Base-by-base conservation (phyloP, 2,888 invertebrate species). In the Sminthurides aquaticus region DNA sequence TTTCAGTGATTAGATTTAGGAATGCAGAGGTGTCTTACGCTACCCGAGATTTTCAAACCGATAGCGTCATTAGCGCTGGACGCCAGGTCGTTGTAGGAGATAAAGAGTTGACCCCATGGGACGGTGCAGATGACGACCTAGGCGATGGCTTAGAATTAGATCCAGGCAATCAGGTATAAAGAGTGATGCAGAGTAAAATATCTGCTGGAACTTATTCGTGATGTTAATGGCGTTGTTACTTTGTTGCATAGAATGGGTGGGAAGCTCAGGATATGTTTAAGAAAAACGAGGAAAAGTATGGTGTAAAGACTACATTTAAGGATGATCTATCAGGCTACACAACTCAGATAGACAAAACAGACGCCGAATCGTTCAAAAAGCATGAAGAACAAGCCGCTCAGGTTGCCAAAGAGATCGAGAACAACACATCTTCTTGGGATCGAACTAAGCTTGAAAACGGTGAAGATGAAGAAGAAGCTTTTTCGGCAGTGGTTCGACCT, bases 181-280 rank as follows among this genome's bases (percentile, higher is more conserved):
- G n/a, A n/a, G n/a, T 87, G 52, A 80, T n/a, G n/a, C n/a, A n/a
- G n/a, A n/a, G n/a, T n/a, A n/a, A n/a, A n/a, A n/a, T n/a, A n/a
- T n/a, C n/a, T n/a, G n/a, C n/a, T n/a, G n/a, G n/a, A n/a, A n/a
- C n/a, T n/a, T n/a, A n/a, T n/a, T n/a, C n/a, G n/a, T n/a, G n/a
- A n/a, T n/a, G n/a, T n/a, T n/a, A n/a, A n/a, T n/a, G n/a, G n/a
- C n/a, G n/a, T n/a, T n/a, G n/a, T n/a, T n/a, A n/a, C n/a, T n/a
- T n/a, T n/a, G n/a, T n/a, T n/a, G n/a, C n/a, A n/a, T 26, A 80
- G 80, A 94, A 94, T 82, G 97, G 97, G 66, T 98, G 98, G 97
- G 92, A 95, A 82, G 89, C 90, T 1, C 87, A 89, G 79, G 96
- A 97, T 75, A 98, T 98, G 97, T 98, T 98, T 81, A 84, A 88